Evolutionary conservation across 2,888 invertebrate genomes (phyloP), one percentile per base, ranked within the genome.

Genomic region (Agrochola lota): DNA sequence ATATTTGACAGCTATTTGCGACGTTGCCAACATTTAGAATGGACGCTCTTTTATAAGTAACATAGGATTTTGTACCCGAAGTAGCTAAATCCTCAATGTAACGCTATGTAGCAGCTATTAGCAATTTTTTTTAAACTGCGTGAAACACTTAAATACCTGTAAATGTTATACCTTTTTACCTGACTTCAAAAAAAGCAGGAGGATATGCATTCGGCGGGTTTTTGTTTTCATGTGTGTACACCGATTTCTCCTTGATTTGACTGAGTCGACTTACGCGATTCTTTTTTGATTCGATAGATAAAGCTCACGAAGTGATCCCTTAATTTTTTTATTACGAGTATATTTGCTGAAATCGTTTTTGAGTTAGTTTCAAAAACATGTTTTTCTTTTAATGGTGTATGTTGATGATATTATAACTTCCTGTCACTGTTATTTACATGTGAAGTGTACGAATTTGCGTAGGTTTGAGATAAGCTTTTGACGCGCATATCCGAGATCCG

Each of bases 401-500:
- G 49, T 49, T 17, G 20, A 20, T 49, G 20, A 20, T 49, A 20
- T 7, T 20, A 49, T 49, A 20, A 7, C 20, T 49, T 20, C 7
- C 20, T 49, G 20, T 7, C 49, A 23, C 55, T 9, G 2, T 55
- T 52, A 23, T 52, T 20, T 52, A 23, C 52, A n/a, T n/a, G 12
- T 7, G 4, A 35, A 23, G 12, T 35, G 23, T 15, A 46, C 15
- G 5, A 64, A 8, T 40, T 64, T 9, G 5, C 15, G 15, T 40
- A n/a, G 57, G n/a, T n/a, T n/a, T n/a, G n/a, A n/a, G 80, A 83
- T 82, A 49, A 84, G 6, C 70, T 59, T 71, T 84, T 80, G 84
- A 84, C 40, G 60, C 35, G 62, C 20, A 84, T 71, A 79, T 74
- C 80, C 62, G n/a, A 52, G 46, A 60, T 30, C 55, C 60, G 49